These are phyloP conservation scores for Enteromius viviparus DNA, from an alignment of 2,797 vertebrate genomes.

Conservation along the genomic window DNA sequence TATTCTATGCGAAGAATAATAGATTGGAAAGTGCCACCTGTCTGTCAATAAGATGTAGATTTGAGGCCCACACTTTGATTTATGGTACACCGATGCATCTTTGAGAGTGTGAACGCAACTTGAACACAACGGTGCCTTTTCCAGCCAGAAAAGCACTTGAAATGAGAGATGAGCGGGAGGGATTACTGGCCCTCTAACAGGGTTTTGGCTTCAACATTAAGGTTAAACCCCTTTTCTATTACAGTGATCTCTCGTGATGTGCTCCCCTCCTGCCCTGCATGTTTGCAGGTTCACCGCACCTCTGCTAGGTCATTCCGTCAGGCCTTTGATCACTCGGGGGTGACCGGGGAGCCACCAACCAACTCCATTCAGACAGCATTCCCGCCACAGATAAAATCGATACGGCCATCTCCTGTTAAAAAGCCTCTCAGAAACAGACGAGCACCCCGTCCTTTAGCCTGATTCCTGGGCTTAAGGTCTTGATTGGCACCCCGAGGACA, in stretches of 20 bases:
- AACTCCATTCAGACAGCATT: conserved; percentile 65
- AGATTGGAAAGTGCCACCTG: neutral
- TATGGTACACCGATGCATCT: neutral
- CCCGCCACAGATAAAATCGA: conserved; percentile 74
- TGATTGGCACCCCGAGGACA: conserved; percentile 79
- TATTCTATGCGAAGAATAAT: conserved; percentile 6
- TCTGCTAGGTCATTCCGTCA: conserved; percentile 79
- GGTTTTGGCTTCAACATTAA: conserved; percentile 84
- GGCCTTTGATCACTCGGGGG: conserved; percentile 77
- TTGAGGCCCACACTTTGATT: conserved; percentile 38
- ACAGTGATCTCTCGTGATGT: conserved; percentile 78
- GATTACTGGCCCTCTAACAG: conserved; percentile 82
- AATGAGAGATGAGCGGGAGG: conserved; percentile 75
- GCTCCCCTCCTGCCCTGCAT: conserved; percentile 72
- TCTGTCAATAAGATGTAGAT: conserved; percentile 32
- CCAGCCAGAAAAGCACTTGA: conserved; percentile 63
- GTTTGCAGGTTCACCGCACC: conserved; percentile 83
- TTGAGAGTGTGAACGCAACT: neutral
- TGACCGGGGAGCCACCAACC: conserved; percentile 71
- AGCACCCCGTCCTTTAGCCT: conserved; percentile 76
- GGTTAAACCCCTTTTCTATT: conserved; percentile 87
- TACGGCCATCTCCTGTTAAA: conserved; percentile 79
- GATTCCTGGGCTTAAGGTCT: conserved; percentile 80
- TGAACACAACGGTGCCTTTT: conserved; percentile 50
- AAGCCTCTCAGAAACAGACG: conserved; percentile 81